phyloP scores from a whole-genome alignment of 2,797 vertebrate species.

The Brotogeris chrysoptera region DNA sequence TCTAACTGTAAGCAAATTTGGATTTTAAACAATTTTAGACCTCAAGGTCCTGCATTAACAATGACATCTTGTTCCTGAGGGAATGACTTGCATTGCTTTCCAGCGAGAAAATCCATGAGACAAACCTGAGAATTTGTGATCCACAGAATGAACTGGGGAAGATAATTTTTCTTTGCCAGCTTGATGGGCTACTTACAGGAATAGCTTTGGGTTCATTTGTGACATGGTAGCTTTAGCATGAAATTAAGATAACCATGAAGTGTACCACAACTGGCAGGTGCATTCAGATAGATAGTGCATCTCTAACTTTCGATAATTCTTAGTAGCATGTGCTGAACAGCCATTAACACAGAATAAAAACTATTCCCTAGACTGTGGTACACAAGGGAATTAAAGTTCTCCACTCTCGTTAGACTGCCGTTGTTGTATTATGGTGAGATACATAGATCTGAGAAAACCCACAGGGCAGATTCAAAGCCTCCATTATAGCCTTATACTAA shows the following conservation, averaged over 20 bases:
- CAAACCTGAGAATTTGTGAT: not conserved
- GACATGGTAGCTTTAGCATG: not conserved
- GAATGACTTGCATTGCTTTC: not conserved
- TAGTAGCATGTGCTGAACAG: not conserved
- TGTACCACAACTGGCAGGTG: not conserved
- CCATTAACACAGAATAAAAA: not conserved
- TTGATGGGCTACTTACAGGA: not conserved
- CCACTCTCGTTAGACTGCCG: not conserved
- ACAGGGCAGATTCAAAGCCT: not conserved
- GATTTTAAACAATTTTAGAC: not conserved
- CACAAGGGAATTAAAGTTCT: not conserved
- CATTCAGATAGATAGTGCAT: not conserved
- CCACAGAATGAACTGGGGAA: not conserved
- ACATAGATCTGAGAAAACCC: not conserved
- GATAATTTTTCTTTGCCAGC: not conserved
- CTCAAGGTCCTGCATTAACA: not conserved
- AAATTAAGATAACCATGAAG: not conserved
- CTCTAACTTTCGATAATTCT: not conserved
- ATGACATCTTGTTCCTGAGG: rapidly evolving
- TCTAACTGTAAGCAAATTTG: conserved; percentile 7
- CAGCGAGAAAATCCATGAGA: not conserved
- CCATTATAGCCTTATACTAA: not conserved
- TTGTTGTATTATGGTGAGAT: not conserved
- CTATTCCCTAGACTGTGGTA: not conserved
- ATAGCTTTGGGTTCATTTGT: not conserved